A percentile compares a stretch with the other conserved stretches of the same genome.
Evolutionary conservation across 2,113 vertebrate species (phyloP).

Genomic region (Antennarius striatus): DNA sequence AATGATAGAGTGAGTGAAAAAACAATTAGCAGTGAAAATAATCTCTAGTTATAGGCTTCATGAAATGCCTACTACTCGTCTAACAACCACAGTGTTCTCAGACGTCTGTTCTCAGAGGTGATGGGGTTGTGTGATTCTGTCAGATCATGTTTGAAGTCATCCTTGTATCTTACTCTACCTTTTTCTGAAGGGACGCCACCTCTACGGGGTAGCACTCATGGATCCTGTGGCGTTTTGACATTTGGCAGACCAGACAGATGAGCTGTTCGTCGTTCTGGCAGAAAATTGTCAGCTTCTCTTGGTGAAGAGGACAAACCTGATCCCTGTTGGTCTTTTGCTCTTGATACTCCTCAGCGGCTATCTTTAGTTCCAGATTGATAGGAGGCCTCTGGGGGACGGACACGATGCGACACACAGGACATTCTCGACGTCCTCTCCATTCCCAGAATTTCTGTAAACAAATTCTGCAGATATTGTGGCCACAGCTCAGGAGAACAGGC

Average conservation of each 20-base stretch:
- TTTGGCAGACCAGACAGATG: slow-evolving; percentile 65
- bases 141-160: neutral
- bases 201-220: slow-evolving; percentile 61
- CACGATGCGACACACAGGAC: slow-evolving; percentile 59
- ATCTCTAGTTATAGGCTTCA: too few relatives aligned
- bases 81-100: neutral
- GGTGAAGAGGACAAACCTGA: slow-evolving; percentile 58
- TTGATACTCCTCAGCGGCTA: slow-evolving; percentile 55
- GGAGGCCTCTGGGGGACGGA: slow-evolving; percentile 58
- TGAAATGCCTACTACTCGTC: too few relatives aligned
- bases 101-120: neutral
- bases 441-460: slow-evolving; percentile 71
- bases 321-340: neutral
- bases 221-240: slow-evolving; percentile 64
- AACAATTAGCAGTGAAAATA: too few relatives aligned
- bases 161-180: slow-evolving; percentile 53
- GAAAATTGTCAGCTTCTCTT: slow-evolving; percentile 62
- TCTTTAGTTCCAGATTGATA: slow-evolving; percentile 69
- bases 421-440: slow-evolving; percentile 57
- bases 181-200: slow-evolving; percentile 65
- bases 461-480: slow-evolving; percentile 65
- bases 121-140: neutral
- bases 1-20: too few relatives aligned
- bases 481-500: slow-evolving; percentile 65
- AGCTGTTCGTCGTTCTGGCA: slow-evolving; percentile 67